Percentiles rank a stretch among this genome's conserved stretches.
These are phyloP conservation scores for Cercopithecus petaurista DNA, from an alignment of 2,797 vertebrate genomes.

Conservation along the genomic window DNA sequence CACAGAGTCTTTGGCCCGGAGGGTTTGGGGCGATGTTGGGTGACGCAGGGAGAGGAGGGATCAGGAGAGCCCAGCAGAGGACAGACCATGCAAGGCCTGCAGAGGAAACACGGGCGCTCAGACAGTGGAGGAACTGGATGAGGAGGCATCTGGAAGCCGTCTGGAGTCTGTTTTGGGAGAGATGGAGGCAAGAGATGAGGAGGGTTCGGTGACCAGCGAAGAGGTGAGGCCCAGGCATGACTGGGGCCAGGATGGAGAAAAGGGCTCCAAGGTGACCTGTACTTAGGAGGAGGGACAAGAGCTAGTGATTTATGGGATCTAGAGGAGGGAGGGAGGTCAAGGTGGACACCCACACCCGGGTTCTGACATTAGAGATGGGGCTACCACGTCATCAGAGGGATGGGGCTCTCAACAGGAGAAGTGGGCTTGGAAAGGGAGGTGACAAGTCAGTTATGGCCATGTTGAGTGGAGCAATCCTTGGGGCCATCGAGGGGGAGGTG, in stretches of 20 bases:
- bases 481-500: rapidly evolving
- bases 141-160: neutral
- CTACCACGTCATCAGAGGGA: neutral
- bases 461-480: neutral
- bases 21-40: neutral
- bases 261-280: neutral
- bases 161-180: neutral
- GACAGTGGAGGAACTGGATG: rapidly evolving
- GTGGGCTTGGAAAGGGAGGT: neutral
- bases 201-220: neutral
- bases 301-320: neutral
- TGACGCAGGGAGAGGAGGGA: neutral
- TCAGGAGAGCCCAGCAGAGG: neutral
- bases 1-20: rapidly evolving
- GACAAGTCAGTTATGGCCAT: neutral
- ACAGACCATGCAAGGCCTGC: neutral
- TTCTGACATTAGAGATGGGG: neutral
- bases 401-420: neutral
- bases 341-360: rapidly evolving
- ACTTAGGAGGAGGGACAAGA: neutral
- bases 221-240: neutral
- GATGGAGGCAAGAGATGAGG: neutral
- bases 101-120: rapidly evolving
- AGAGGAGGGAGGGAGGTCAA: too few relatives aligned
- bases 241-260: neutral